Evolutionary conservation across 2,888 invertebrate genomes (phyloP).

Genomic region (Latrodectus elegans): DNA sequence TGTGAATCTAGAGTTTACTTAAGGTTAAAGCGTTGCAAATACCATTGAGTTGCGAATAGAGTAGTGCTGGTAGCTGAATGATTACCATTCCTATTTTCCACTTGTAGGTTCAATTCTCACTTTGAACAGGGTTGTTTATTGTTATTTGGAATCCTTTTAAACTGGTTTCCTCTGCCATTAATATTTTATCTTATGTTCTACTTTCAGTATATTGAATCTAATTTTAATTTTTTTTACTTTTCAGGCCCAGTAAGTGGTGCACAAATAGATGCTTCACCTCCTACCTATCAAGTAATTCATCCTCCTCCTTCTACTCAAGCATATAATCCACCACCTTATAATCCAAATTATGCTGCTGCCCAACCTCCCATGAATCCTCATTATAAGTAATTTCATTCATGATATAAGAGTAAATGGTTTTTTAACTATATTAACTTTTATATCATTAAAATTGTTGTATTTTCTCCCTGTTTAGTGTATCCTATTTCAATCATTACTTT

Average conservation of each 20-base stretch:
- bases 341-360: slow-evolving; percentile 4
- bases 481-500: no score
- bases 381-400: slow-evolving; percentile 17
- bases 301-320: slow-evolving; percentile 25
- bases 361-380: slow-evolving; percentile 38
- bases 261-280: slow-evolving; percentile 17
- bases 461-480: background rate
- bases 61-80: no score
- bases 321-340: slow-evolving; percentile 14
- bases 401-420: background rate
- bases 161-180: no score
- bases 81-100: no score
- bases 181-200: no score
- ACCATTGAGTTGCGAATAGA: no score
- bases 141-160: no score
- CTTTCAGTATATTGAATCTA: background rate
- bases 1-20: no score
- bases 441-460: background rate
- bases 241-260: slow-evolving; percentile 37
- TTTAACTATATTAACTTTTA: background rate
- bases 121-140: no score
- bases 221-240: background rate
- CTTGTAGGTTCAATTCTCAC: no score
- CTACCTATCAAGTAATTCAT: slow-evolving; percentile 34
- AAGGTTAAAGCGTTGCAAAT: no score